These are phyloP conservation scores for Atta colombica DNA, from an alignment of 1,140 invertebrate genomes.

Conservation along the genomic window DNA sequence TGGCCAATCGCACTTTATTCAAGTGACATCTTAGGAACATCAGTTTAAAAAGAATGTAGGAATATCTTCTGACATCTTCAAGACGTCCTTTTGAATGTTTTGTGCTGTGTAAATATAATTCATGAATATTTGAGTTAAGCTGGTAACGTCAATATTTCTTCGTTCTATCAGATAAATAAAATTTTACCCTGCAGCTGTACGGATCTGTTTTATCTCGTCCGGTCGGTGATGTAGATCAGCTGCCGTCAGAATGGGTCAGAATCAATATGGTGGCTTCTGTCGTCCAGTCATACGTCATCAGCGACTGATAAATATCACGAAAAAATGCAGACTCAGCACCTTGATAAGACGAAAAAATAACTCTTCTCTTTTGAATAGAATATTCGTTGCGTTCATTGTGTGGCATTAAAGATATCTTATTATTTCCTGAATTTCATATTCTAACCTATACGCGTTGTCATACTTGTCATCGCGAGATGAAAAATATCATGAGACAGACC, in stretches of 20 bases:
- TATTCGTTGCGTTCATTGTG: neutral
- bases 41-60: too few relatives aligned
- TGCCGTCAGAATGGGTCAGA: neutral
- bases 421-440: conserved; percentile 13
- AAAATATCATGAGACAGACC: neutral
- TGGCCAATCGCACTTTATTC: too few relatives aligned
- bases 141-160: too few relatives aligned
- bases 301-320: conserved; percentile 56
- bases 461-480: neutral
- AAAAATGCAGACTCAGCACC: conserved; percentile 39
- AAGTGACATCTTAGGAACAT: too few relatives aligned
- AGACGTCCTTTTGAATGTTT: too few relatives aligned
- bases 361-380: neutral
- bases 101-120: too few relatives aligned
- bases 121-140: too few relatives aligned
- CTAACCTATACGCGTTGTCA: conserved; percentile 52
- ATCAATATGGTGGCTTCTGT: conserved; percentile 57
- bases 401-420: neutral
- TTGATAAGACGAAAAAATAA: conserved; percentile 45
- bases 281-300: conserved; percentile 61
- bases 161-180: too few relatives aligned
- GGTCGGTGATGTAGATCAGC: too few relatives aligned
- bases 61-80: too few relatives aligned
- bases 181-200: too few relatives aligned
- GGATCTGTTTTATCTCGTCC: too few relatives aligned